Evolutionary conservation across 2,888 invertebrate species (phyloP), one percentile per base, ranked within the genome.

Genomic region (Agrilus biguttatus): DNA sequence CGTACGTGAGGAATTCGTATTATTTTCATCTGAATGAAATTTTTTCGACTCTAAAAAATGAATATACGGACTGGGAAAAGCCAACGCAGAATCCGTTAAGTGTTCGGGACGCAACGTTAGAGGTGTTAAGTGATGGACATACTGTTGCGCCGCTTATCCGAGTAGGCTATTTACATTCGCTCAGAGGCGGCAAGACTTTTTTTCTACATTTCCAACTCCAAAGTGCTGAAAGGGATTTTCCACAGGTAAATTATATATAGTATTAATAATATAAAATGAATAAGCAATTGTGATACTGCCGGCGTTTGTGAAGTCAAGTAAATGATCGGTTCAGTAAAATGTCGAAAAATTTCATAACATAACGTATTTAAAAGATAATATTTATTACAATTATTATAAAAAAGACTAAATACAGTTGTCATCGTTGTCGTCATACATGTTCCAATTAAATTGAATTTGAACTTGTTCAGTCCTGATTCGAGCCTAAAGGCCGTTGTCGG

Each of bases 31-130:
- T 93, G 55, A 91, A 90, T 68, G 93, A 95, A 71, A 90, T 90
- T 60, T 88, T 89, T 67, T 90, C 92, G 41, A 91, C 93, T 42
- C 73, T 95, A 55, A 74, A 74, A 64, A 93, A 95, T 65, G 92
- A 95, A 67, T 96, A 96, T 68, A 93, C 92, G 46, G 92, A 95
- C 66, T 95, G 95, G 93, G 90, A 87, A 66, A 78, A 82, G 55
- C 84, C 87, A 2, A 82, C 87, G 52, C 83, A 88, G 57, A 87
- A 86, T 65, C 86, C 89, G 49, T 73, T 84, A 59, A 84, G 83
- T 62, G 87, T 88, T 50, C 80, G 87, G 57, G 92, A 84, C 63
- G 87, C 81, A 42, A 80, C 89, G 17, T 71, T 91, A 48, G 85
- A 87, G 63, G 81, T 92, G 47, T 70, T 95, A 42, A 89, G 92